phyloP scores from a whole-genome alignment of 2,113 vertebrate species.

The human region GRCh38 chr2:171998501-171999000 shows the following conservation, averaged over 20 bases:
- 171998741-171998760: conserved; percentile 1
- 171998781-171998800: conserved; percentile 22
- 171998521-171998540: not conserved
- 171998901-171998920: conserved; percentile 43
- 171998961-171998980: not conserved
- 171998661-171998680: conserved; percentile 47
- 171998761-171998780: conserved; percentile 10
- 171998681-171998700: not conserved
- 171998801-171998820: not conserved
- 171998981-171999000: conserved; percentile 2
- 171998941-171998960: conserved; percentile 5
- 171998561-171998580: conserved; percentile 37
- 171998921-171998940: not conserved
- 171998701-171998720: not conserved
- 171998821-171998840: not conserved
- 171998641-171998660: not conserved
- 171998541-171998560: conserved; percentile 40
- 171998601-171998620: not conserved
- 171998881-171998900: not conserved
- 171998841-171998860: not conserved
- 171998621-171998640: not conserved
- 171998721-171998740: conserved; percentile 13
- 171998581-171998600: conserved; percentile 1
- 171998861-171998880: not conserved
- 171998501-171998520: not conserved